A percentile compares a stretch with the other conserved stretches of the same genome.
phyloP scores from a whole-genome alignment of 2,113 vertebrate genomes.

The Australoheros scitulus region DNA sequence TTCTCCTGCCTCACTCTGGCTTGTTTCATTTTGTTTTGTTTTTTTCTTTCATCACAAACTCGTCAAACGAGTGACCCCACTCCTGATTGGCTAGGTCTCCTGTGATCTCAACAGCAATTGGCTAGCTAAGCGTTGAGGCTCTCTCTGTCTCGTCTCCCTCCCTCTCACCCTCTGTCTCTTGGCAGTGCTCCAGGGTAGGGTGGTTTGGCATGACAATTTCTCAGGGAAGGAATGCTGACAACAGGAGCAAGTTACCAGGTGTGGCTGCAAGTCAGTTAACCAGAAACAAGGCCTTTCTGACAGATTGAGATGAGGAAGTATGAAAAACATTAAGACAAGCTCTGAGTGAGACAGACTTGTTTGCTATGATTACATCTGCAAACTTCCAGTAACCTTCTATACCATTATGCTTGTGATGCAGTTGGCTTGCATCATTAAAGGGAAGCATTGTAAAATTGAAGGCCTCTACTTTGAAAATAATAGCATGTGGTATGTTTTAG shows the following conservation, averaged over 20 bases:
- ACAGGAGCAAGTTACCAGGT: conserved; percentile 86
- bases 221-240: conserved; percentile 83
- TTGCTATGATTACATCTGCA: conserved; percentile 45
- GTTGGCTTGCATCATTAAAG: not conserved
- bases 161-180: conserved; percentile 56
- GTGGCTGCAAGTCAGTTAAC: conserved; percentile 82
- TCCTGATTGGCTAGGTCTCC: conserved; percentile 72
- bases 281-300: conserved; percentile 81
- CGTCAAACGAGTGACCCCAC: conserved; percentile 76
- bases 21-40: conserved; percentile 18
- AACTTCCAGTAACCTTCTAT: not conserved
- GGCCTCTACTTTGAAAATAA: not conserved
- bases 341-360: conserved; percentile 36
- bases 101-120: conserved; percentile 64
- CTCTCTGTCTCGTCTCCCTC: conserved; percentile 24
- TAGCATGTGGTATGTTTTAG: not conserved
- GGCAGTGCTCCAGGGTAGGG: conserved; percentile 82
- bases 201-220: conserved; percentile 82
- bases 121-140: conserved; percentile 31
- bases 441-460: conserved; percentile 4
- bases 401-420: not conserved
- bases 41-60: conserved; percentile 74
- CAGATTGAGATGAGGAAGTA: conserved; percentile 58
- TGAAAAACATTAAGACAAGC: conserved; percentile 20
- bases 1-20: conserved; percentile 29